Conservation (phyloP, 2,888 invertebrate species). For the Thysanoteuthis rhombus region DNA sequence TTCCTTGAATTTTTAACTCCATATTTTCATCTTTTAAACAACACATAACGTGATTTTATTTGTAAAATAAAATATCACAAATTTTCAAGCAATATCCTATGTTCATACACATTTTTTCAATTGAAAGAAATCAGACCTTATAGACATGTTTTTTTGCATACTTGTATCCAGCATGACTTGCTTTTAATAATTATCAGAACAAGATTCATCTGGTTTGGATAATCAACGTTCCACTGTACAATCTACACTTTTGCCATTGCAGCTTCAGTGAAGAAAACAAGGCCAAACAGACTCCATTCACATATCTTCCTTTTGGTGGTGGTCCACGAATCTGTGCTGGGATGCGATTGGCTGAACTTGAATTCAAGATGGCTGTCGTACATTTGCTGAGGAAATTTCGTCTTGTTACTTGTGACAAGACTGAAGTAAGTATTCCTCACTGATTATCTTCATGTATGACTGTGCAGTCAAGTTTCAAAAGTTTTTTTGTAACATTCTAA, state of each 20-base stretch:
- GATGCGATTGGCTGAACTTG: slow-evolving; percentile 45
- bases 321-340: slow-evolving; percentile 48
- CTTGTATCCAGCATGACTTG: too few species aligned
- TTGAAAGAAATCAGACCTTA: too few species aligned
- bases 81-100: too few species aligned
- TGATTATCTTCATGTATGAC: background rate
- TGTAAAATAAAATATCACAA: too few species aligned
- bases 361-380: slow-evolving; percentile 45
- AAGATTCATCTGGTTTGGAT: background rate
- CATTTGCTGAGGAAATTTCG: slow-evolving; percentile 41
- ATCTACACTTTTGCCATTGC: background rate
- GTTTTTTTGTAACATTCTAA: too few species aligned
- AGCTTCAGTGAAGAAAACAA: slow-evolving; percentile 17
- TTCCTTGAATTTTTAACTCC: too few species aligned
- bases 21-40: too few species aligned
- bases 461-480: too few species aligned
- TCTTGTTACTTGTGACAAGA: slow-evolving; percentile 38
- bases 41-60: too few species aligned
- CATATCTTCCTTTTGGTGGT: slow-evolving; percentile 44
- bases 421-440: slow-evolving; percentile 36
- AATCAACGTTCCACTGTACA: background rate
- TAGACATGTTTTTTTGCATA: too few species aligned
- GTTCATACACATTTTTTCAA: too few species aligned
- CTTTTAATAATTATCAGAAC: too few species aligned
- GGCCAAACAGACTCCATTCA: slow-evolving; percentile 14